These are phyloP conservation scores for Ophraella communa DNA, from an alignment of 2,888 invertebrate genomes.

Conservation along the genomic window DNA sequence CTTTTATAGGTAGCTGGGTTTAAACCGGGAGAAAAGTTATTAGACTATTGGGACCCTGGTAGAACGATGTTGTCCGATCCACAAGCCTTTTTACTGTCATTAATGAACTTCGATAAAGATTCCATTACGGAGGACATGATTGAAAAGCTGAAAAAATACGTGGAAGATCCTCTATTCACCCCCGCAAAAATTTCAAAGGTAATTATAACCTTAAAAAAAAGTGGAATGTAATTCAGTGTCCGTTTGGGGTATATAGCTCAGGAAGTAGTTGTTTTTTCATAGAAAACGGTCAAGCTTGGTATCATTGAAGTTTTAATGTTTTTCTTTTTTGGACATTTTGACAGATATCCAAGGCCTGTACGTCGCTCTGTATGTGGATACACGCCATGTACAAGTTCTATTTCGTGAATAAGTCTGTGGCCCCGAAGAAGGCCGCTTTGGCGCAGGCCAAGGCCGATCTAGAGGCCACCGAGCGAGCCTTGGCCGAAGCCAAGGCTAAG, in stretches of 20 bases:
- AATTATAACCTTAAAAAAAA: no score
- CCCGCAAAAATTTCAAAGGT: conserved; percentile 78
- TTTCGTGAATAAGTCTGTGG: conserved; percentile 81
- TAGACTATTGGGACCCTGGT: conserved; percentile 92
- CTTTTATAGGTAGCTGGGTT: conserved; percentile 68
- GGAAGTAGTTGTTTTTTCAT: no score
- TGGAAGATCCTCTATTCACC: conserved; percentile 79
- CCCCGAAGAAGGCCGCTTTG: conserved; percentile 88
- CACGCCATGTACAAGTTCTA: conserved; percentile 94
- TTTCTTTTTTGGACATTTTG: no score
- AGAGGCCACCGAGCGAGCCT: conserved; percentile 67
- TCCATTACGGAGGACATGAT: conserved; percentile 82
- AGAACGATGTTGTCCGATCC: conserved; percentile 83
- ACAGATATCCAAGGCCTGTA: conserved; percentile 82
- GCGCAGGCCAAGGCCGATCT: conserved; percentile 74
- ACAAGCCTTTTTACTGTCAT: conserved; percentile 77
- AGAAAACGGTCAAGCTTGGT: no score
- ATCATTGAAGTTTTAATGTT: no score
- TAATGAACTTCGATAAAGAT: conserved; percentile 89
- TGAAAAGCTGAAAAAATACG: conserved; percentile 78
- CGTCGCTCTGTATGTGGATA: conserved; percentile 86
- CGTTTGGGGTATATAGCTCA: no score
- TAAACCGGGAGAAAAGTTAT: conserved; percentile 78
- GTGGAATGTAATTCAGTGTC: no score
- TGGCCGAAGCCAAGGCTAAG: conserved; percentile 77